phyloP scores from a whole-genome alignment of 2,888 invertebrate genomes.

The Listrodromus nycthemerus region DNA sequence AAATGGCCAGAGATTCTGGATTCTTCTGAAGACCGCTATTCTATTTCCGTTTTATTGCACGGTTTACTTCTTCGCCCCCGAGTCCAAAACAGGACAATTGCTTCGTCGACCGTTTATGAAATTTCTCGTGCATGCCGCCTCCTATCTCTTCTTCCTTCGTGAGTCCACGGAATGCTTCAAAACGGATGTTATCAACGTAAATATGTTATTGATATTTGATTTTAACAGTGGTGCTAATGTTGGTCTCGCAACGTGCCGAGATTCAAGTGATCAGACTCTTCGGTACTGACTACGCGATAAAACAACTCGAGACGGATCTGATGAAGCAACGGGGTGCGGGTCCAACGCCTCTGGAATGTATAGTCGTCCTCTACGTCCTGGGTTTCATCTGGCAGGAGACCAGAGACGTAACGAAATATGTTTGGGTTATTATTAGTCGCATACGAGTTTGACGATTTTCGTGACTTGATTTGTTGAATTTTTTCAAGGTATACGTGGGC shows the following conservation, averaged over 20 bases:
- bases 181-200: not conserved
- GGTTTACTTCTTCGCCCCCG: constrained; percentile 94
- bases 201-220: not conserved
- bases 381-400: constrained; percentile 97
- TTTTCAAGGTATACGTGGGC: constrained; percentile 89
- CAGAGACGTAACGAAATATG: constrained; percentile 87
- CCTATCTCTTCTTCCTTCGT: constrained; percentile 97
- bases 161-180: constrained; percentile 84
- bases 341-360: constrained; percentile 93
- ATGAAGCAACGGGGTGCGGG: constrained; percentile 92
- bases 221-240: constrained; percentile 92
- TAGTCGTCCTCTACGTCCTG: constrained; percentile 93
- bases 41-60: constrained; percentile 95
- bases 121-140: constrained; percentile 97
- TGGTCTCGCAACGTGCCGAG: constrained; percentile 96
- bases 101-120: constrained; percentile 98
- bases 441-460: constrained; percentile 3
- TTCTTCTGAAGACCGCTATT: constrained; percentile 91
- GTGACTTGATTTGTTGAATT: constrained; percentile 21
- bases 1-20: constrained; percentile 89
- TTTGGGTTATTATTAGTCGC: not conserved
- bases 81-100: constrained; percentile 91
- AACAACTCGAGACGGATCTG: constrained; percentile 87
- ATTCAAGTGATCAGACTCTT: constrained; percentile 90
- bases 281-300: constrained; percentile 89